phyloP scores from a whole-genome alignment of 1,140 invertebrate species.

The Bombus fervidus region DNA sequence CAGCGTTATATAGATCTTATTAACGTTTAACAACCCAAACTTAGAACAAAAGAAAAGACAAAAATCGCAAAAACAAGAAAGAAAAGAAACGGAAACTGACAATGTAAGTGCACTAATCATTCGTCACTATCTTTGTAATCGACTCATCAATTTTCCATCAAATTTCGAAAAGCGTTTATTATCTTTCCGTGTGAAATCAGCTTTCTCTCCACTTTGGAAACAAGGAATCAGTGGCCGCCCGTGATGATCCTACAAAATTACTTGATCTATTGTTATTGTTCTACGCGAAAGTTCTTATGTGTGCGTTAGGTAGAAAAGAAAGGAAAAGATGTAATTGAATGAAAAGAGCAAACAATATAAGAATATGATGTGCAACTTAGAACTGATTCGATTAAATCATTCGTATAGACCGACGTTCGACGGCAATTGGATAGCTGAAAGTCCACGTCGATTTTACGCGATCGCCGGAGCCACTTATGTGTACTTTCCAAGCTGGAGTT shows the following conservation, averaged over 20 bases:
- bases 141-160: conserved; percentile 1
- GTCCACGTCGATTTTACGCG: conserved; percentile 66
- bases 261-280: background rate
- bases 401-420: conserved; percentile 11
- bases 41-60: background rate
- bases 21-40: background rate
- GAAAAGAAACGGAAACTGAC: background rate
- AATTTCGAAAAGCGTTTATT: conserved; percentile 21
- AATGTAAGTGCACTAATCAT: conserved; percentile 6
- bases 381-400: conserved; percentile 8
- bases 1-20: background rate
- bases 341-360: background rate
- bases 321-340: too few relatives aligned
- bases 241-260: conserved; percentile 16
- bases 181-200: conserved; percentile 15
- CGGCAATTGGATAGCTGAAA: conserved; percentile 62
- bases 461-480: conserved; percentile 73
- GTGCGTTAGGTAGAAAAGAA: background rate
- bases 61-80: background rate
- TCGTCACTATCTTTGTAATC: conserved; percentile 29
- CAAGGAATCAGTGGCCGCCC: conserved; percentile 37
- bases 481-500: conserved; percentile 61
- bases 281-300: background rate
- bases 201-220: conserved; percentile 34
- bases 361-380: background rate